Evolutionary conservation across 2,888 invertebrate genomes (phyloP).

Genomic region (Caenorhabditis sulstoni): DNA sequence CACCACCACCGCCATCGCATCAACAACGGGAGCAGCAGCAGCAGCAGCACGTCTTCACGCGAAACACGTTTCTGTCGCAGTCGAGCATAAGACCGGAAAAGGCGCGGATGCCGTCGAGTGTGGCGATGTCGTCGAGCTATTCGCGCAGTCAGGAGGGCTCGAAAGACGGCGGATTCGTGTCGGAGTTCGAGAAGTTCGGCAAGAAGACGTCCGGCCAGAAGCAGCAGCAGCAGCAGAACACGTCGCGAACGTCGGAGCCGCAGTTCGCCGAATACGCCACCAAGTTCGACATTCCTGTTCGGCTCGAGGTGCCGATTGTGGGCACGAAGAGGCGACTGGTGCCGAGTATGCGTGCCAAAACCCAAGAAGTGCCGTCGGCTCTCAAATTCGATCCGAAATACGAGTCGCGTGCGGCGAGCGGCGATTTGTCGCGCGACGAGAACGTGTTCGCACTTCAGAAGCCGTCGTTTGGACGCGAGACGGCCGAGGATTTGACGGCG

Average conservation of each 20-base stretch:
- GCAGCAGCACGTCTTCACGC: conserved; percentile 41
- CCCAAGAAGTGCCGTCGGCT: conserved; percentile 33
- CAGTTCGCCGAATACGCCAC: conserved; percentile 11
- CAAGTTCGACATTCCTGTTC: conserved; percentile 23
- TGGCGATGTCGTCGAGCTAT: conserved; percentile 19
- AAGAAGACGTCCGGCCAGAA: background rate
- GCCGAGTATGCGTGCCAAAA: conserved; percentile 25
- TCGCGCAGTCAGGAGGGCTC: background rate
- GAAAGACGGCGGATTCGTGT: conserved; percentile 26
- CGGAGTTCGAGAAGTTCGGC: conserved; percentile 35
- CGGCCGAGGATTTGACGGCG: conserved; percentile 37
- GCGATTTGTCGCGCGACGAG: conserved; percentile 21
- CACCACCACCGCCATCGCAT: too few relatives aligned
- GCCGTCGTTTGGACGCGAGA: conserved; percentile 42
- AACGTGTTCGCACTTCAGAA: conserved; percentile 13
- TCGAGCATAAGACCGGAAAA: conserved; percentile 11
- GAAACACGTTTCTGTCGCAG: conserved; percentile 42
- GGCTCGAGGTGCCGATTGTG: conserved; percentile 16
- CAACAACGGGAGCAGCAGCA: too few relatives aligned
- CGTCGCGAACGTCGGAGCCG: background rate
- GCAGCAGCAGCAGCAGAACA: background rate
- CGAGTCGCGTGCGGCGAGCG: conserved; percentile 37
- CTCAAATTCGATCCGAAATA: conserved; percentile 28
- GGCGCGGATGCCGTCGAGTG: conserved; percentile 1
- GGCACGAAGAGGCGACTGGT: background rate